phyloP scores from a whole-genome alignment of 2,888 invertebrate species.

The Smittia sp. region DNA sequence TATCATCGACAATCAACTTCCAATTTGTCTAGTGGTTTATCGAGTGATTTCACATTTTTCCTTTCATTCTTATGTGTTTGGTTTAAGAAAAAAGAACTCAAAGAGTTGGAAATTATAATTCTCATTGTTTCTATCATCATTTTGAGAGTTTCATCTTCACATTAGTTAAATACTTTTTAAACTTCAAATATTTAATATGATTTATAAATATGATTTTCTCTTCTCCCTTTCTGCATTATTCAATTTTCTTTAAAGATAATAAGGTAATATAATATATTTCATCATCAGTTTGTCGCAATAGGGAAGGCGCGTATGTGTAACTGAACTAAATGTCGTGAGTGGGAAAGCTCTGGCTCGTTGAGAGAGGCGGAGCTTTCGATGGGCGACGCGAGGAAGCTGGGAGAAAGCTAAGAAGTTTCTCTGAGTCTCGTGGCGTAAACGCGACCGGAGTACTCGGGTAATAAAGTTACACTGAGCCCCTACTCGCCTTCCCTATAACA shows the following conservation, averaged over 20 bases:
- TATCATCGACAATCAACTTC: conserved; percentile 1
- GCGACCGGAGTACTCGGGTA: not conserved
- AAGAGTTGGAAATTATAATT: not conserved
- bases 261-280: conserved; percentile 54
- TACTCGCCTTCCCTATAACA: conserved; percentile 45
- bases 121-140: conserved; percentile 15
- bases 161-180: conserved; percentile 29
- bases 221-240: conserved; percentile 41
- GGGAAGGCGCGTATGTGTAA: conserved; percentile 52
- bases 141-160: conserved; percentile 47
- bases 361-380: not conserved
- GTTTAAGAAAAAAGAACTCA: not conserved
- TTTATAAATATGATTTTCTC: conserved; percentile 40
- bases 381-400: not conserved
- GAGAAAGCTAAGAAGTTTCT: not conserved
- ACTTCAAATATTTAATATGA: conserved; percentile 24
- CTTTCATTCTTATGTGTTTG: too few species aligned
- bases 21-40: not conserved
- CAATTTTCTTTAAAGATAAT: conserved; percentile 47
- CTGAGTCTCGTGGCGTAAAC: not conserved
- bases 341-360: not conserved
- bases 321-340: conserved; percentile 47
- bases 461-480: conserved; percentile 48
- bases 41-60: not conserved
- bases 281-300: conserved; percentile 50